These are phyloP conservation scores for Nomia melanderi DNA, from an alignment of 1,140 invertebrate species.

Conservation along the genomic window DNA sequence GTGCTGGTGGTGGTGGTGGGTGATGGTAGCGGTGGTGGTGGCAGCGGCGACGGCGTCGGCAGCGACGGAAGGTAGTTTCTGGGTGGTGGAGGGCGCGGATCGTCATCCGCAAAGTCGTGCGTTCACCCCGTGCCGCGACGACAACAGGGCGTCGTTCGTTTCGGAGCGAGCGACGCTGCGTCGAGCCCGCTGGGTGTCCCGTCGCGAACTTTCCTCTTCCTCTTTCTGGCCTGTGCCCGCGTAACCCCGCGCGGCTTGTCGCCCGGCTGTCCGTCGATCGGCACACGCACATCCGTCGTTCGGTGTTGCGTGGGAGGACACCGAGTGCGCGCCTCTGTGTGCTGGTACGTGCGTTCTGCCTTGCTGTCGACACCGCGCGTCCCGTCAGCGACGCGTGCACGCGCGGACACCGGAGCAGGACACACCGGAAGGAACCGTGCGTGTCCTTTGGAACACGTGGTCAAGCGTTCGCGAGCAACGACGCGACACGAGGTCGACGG, in stretches of 20 bases:
- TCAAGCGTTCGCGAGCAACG: constrained; percentile 12
- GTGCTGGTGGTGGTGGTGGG: constrained; percentile 24
- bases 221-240: no score
- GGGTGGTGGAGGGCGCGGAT: constrained; percentile 67
- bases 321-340: no score
- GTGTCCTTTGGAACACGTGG: constrained; percentile 32
- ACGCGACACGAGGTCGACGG: constrained; percentile 25
- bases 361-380: no score
- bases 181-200: constrained; percentile 45
- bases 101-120: constrained; percentile 68
- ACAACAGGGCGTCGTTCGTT: constrained; percentile 70
- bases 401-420: background rate
- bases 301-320: background rate
- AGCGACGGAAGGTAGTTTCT: constrained; percentile 66
- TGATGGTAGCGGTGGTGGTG: constrained; percentile 8
- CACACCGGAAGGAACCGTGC: background rate
- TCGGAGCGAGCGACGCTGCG: constrained; percentile 59
- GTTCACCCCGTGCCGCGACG: constrained; percentile 67
- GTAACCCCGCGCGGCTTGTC: no score
- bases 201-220: constrained; percentile 40
- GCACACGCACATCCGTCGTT: no score
- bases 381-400: background rate
- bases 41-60: constrained; percentile 34
- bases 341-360: no score
- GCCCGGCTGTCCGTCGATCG: no score